Base-by-base conservation (phyloP, 2,113 vertebrate genomes). In the Anser brachyrhynchus region DNA sequence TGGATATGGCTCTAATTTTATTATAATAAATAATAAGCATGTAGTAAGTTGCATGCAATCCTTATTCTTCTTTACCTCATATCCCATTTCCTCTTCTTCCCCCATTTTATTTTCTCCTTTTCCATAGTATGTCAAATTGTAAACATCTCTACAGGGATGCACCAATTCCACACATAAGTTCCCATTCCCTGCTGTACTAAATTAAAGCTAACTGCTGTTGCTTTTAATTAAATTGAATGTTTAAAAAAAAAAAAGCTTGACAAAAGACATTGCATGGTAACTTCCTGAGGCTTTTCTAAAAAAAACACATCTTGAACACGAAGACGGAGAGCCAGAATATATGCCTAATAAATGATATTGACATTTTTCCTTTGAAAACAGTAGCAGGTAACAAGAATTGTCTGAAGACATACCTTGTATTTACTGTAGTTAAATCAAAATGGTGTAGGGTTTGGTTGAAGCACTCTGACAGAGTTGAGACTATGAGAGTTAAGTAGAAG, bases 331-430 rank as follows among this genome's bases (percentile, higher is more conserved):
- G 13, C 5, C 58, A 89, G 75, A 76, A 51, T 25, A 75, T 4
- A 21, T 35, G 6, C 31, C 31, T 4, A 19, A 14, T 35, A 57
- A 2, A 7, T 7, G 70, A n/a, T 1, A 66, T 0, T 20, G 8
- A 55, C 19, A 43, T 6, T 37, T 51, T 8, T 58, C 25, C 28
- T 74, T 71, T 31, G 11, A 39, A 89, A 66, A 13, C 5, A 74
- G n/a, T 13, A 37, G n/a, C 26, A 71, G 4, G 9, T 57, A 79
- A 61, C 10, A 7, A 22, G 15, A 90, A 77, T 35, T 82, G 57
- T 19, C 15, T 71, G 55, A 44, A 83, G 17, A 83, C 72, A 12
- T 55, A 37, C 13, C 21, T 75, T 65, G 33, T 7, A 37, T 35
- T 57, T 54, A 41, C 4, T 51, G 44, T 14, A 71, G 31, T 51